Conservation (phyloP, 2,113 vertebrate genomes). For the Zosterops japonicus region DNA sequence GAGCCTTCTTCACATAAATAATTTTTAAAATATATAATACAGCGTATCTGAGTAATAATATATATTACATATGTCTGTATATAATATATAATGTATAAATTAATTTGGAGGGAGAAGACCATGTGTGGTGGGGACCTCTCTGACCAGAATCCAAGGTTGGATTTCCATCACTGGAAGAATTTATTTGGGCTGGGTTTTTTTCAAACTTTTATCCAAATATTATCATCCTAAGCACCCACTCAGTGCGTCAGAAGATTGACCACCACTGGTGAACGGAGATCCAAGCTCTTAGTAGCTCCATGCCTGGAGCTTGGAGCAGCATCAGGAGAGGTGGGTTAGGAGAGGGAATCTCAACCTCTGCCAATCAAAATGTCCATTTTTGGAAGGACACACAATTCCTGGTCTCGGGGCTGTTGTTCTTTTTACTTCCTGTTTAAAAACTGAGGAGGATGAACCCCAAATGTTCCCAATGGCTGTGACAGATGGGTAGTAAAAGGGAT, state of each 20-base stretch:
- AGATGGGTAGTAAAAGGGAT: too few species aligned
- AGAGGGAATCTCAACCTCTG: background rate
- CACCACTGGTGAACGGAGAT: accelerated
- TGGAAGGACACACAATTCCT: background rate
- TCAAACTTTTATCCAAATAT: background rate
- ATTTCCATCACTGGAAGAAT: accelerated
- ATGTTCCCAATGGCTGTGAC: background rate
- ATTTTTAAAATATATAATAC: accelerated
- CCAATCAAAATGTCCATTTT: background rate
- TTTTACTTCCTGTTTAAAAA: background rate
- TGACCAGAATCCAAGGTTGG: accelerated
- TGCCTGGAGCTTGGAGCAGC: background rate
- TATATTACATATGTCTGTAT: too few species aligned
- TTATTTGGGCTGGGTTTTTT: background rate
- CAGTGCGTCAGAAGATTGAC: background rate
- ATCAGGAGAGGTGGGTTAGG: background rate
- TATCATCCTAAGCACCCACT: background rate
- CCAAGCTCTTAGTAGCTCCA: background rate
- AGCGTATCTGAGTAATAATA: background rate
- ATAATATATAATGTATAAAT: background rate
- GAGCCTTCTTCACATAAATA: background rate
- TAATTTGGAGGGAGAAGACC: background rate
- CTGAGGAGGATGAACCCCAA: background rate
- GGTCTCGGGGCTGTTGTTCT: accelerated
- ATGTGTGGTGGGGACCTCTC: background rate